Evolutionary conservation across 1,140 invertebrate species (phyloP).

Genomic region (Antheraea pernyi): DNA sequence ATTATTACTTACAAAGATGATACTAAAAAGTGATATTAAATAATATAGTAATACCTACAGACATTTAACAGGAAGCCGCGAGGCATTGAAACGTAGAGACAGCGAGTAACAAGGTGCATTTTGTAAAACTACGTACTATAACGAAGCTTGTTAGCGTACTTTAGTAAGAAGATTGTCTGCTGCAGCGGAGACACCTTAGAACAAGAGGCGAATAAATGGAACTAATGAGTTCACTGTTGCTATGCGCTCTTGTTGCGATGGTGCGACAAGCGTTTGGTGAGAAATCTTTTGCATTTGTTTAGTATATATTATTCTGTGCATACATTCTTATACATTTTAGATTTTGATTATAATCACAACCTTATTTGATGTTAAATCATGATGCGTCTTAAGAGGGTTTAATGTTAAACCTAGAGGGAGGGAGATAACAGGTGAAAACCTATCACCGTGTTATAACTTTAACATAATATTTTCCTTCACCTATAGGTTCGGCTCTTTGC

Average conservation of each 20-base stretch:
- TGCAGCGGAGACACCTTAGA: slow-evolving; percentile 53
- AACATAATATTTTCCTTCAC: too few relatives aligned
- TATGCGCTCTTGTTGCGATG: slow-evolving; percentile 47
- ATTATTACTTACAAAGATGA: too few relatives aligned
- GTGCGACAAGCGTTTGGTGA: slow-evolving; percentile 57
- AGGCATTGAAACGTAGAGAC: slow-evolving; percentile 13
- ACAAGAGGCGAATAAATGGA: slow-evolving; percentile 56
- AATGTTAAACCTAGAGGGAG: too few relatives aligned
- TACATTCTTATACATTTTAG: too few relatives aligned
- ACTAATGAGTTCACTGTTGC: slow-evolving; percentile 67
- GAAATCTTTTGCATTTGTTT: slow-evolving; percentile 14
- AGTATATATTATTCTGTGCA: too few relatives aligned
- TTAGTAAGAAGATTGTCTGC: slow-evolving; percentile 65
- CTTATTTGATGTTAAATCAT: too few relatives aligned
- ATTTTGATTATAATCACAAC: too few relatives aligned
- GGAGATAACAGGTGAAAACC: too few relatives aligned
- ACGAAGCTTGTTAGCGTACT: slow-evolving; percentile 72
- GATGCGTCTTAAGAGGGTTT: too few relatives aligned
- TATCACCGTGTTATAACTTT: too few relatives aligned
- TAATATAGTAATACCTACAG: slow-evolving; percentile 23
- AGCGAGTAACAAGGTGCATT: slow-evolving; percentile 45
- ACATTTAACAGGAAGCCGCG: slow-evolving; percentile 38
- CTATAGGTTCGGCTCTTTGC: too few relatives aligned
- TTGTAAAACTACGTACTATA: slow-evolving; percentile 55
- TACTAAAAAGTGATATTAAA: background rate